These are phyloP conservation scores for Dipodomys stephensi DNA, from an alignment of 2,113 vertebrate species.

Conservation along the genomic window DNA sequence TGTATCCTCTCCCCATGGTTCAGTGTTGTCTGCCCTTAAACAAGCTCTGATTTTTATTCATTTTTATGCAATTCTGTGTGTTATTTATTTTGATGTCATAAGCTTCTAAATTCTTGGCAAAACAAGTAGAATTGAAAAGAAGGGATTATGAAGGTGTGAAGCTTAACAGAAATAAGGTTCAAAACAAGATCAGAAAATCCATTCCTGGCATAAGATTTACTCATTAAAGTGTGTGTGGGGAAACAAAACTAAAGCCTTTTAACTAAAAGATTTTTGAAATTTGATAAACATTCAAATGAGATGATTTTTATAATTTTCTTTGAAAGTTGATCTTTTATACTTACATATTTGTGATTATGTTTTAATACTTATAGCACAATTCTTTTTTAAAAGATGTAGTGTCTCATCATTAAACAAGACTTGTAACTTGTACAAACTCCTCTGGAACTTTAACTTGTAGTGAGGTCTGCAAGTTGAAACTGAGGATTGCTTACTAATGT, in stretches of 20 bases:
- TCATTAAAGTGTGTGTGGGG: slow-evolving; percentile 60
- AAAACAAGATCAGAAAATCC: slow-evolving; percentile 78
- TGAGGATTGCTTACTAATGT: slow-evolving; percentile 39
- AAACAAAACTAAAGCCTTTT: slow-evolving; percentile 73
- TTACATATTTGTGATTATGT: neutral
- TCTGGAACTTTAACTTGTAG: slow-evolving; percentile 66
- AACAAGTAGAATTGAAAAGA: slow-evolving; percentile 82
- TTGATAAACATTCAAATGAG: slow-evolving; percentile 60
- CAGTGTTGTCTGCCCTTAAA: slow-evolving; percentile 63
- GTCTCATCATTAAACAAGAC: neutral
- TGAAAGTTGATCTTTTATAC: slow-evolving; percentile 53
- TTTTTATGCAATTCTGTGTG: slow-evolving; percentile 56
- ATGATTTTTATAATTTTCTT: slow-evolving; percentile 33
- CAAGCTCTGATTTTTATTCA: slow-evolving; percentile 69
- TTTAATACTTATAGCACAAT: neutral
- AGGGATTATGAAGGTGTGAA: slow-evolving; percentile 81
- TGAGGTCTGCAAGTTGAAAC: slow-evolving; percentile 68
- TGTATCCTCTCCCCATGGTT: neutral
- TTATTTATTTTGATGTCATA: slow-evolving; percentile 82
- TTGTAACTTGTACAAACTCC: slow-evolving; percentile 35
- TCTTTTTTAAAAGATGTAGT: slow-evolving; percentile 66
- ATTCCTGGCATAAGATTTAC: slow-evolving; percentile 74
- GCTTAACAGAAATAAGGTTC: slow-evolving; percentile 76
- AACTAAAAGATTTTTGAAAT: slow-evolving; percentile 71
- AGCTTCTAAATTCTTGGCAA: slow-evolving; percentile 76